Evolutionary conservation across 2,797 vertebrate species (phyloP).

Genomic region (Schizopygopsis malacanthus): DNA sequence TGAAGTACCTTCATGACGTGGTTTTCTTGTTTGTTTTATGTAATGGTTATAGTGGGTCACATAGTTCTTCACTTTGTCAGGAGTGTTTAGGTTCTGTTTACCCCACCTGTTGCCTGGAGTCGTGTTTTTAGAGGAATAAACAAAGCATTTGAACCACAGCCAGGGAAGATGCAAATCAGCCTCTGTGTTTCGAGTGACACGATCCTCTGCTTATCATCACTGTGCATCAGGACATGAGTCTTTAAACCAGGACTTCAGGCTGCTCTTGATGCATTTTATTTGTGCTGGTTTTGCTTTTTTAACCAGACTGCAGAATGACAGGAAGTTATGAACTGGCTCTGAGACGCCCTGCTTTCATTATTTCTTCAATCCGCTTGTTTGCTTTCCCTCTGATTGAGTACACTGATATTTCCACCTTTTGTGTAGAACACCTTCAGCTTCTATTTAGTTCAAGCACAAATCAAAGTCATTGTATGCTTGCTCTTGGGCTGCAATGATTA

Average conservation of each 20-base stretch:
- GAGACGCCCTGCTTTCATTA: background rate
- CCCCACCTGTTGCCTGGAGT: slow-evolving; percentile 56
- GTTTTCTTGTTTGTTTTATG: background rate
- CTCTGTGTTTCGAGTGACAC: slow-evolving; percentile 10
- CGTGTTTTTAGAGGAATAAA: slow-evolving; percentile 9
- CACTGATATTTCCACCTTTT: background rate
- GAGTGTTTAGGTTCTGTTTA: slow-evolving; percentile 17
- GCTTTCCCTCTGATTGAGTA: slow-evolving; percentile 1
- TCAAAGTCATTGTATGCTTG: background rate
- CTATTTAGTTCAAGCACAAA: background rate
- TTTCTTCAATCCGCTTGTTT: background rate
- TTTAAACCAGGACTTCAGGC: background rate
- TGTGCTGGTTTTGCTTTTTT: background rate
- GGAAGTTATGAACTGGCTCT: background rate
- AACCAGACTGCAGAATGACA: background rate
- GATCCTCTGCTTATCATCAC: background rate
- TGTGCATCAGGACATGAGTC: background rate
- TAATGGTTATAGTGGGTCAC: slow-evolving; percentile 18
- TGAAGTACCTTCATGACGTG: background rate
- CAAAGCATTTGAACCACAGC: slow-evolving; percentile 50
- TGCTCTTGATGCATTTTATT: background rate
- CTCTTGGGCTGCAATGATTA: no score
- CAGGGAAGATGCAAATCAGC: slow-evolving; percentile 13
- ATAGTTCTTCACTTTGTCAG: slow-evolving; percentile 59
- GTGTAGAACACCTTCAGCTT: background rate